These are phyloP conservation scores for Dorcus parallelipipedus DNA, from an alignment of 2,888 invertebrate species.

Conservation along the genomic window DNA sequence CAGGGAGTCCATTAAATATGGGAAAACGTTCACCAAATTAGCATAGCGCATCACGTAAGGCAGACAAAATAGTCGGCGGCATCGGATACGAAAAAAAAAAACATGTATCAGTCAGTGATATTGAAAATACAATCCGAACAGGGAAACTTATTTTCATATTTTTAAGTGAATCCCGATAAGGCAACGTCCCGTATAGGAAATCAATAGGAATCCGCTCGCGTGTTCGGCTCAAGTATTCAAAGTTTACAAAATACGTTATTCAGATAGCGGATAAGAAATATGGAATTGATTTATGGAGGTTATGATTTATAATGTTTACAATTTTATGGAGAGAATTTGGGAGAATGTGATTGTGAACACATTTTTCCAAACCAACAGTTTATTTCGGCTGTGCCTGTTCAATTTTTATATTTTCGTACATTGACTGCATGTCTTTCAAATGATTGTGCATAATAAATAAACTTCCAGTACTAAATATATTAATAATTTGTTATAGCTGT, in stretches of 20 bases:
- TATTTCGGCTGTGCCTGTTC: too few relatives aligned
- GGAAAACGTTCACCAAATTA: not conserved
- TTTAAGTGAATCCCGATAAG: constrained; percentile 25
- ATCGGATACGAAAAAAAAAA: not conserved
- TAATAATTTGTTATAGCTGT: too few relatives aligned
- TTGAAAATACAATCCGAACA: constrained; percentile 2
- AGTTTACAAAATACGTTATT: constrained; percentile 25
- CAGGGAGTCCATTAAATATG: too few relatives aligned
- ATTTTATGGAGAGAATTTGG: not conserved
- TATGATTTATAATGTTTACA: constrained; percentile 22
- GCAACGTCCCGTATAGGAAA: constrained; percentile 18
- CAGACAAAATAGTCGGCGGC: not conserved
- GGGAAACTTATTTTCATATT: constrained; percentile 12
- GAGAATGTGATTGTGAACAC: too few relatives aligned
- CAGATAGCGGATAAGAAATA: constrained; percentile 22
- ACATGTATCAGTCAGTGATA: not conserved
- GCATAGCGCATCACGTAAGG: not conserved
- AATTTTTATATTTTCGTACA: too few relatives aligned
- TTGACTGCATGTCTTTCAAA: too few relatives aligned
- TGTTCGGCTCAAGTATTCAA: constrained; percentile 19
- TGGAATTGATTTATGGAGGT: constrained; percentile 23
- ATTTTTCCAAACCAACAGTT: too few relatives aligned
- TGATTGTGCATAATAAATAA: too few relatives aligned
- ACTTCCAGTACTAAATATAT: too few relatives aligned
- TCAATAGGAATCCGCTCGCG: constrained; percentile 21